phyloP scores from a whole-genome alignment of 1,140 invertebrate genomes.

The Magallana ariakensis region DNA sequence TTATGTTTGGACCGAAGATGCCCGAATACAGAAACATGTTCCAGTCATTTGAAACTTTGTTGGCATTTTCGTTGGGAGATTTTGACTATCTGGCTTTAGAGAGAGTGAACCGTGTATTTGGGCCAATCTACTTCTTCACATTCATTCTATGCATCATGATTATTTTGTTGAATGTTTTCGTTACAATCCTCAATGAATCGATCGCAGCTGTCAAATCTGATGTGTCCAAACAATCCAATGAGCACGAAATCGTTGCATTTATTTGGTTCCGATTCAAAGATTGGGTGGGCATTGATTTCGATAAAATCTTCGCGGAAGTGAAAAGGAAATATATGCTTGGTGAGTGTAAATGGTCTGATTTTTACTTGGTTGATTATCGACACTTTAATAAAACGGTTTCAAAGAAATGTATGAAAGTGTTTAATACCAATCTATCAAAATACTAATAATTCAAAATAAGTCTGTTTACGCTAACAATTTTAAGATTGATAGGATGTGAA shows the following conservation, averaged over 20 bases:
- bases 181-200: conserved; percentile 82
- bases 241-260: conserved; percentile 84
- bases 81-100: conserved; percentile 61
- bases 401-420: too few species aligned
- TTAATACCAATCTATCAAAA: too few species aligned
- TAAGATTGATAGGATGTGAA: too few species aligned
- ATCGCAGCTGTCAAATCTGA: conserved; percentile 81
- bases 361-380: too few species aligned
- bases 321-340: conserved; percentile 60
- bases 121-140: conserved; percentile 81
- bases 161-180: conserved; percentile 82
- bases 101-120: conserved; percentile 62
- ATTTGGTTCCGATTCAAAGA: conserved; percentile 77
- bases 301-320: conserved; percentile 54
- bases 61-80: conserved; percentile 67
- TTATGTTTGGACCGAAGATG: conserved; percentile 79
- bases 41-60: conserved; percentile 64
- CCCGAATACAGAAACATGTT: conserved; percentile 80
- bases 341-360: conserved; percentile 41
- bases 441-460: too few species aligned
- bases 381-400: too few species aligned
- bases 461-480: too few species aligned
- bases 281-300: conserved; percentile 59
- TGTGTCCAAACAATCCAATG: conserved; percentile 82
- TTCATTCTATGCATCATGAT: conserved; percentile 81